Conservation (phyloP, 2,888 invertebrate species). For the Cephus spinipes region DNA sequence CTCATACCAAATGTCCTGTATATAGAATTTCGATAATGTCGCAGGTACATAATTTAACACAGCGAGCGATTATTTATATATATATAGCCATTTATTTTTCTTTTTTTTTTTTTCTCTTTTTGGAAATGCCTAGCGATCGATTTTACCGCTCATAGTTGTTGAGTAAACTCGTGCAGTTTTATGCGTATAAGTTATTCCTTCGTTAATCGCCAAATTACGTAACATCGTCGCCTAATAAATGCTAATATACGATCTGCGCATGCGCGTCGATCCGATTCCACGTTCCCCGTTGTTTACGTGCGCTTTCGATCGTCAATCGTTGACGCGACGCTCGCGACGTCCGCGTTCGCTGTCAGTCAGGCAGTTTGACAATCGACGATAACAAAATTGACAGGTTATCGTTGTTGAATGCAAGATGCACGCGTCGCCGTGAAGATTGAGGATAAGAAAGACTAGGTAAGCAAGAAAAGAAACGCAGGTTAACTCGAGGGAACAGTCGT, state of each 20-base stretch:
- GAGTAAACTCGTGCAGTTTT: slow-evolving; percentile 41
- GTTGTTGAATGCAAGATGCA: neutral
- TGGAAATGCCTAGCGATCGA: slow-evolving; percentile 54
- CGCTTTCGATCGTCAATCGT: too few species aligned
- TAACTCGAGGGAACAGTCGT: neutral
- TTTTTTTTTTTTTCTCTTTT: neutral
- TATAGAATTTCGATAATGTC: neutral
- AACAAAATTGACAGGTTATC: neutral
- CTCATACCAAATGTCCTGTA: neutral
- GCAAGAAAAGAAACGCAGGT: neutral
- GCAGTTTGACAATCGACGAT: neutral
- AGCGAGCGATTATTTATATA: slow-evolving; percentile 27
- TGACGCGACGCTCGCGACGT: too few species aligned
- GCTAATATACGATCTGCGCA: too few species aligned
- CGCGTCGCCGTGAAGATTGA: neutral
- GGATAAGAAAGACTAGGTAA: neutral
- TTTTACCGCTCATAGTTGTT: slow-evolving; percentile 61
- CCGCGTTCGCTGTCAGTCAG: too few species aligned
- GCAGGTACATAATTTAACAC: slow-evolving; percentile 24
- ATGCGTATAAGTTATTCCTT: slow-evolving; percentile 29
- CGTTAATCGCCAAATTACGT: too few species aligned
- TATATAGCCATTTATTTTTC: slow-evolving; percentile 12
- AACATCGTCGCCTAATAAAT: too few species aligned
- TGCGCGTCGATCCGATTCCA: too few species aligned
- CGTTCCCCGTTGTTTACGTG: too few species aligned